phyloP scores from a whole-genome alignment of 1,140 invertebrate genomes.

The Reticulitermes speratus region DNA sequence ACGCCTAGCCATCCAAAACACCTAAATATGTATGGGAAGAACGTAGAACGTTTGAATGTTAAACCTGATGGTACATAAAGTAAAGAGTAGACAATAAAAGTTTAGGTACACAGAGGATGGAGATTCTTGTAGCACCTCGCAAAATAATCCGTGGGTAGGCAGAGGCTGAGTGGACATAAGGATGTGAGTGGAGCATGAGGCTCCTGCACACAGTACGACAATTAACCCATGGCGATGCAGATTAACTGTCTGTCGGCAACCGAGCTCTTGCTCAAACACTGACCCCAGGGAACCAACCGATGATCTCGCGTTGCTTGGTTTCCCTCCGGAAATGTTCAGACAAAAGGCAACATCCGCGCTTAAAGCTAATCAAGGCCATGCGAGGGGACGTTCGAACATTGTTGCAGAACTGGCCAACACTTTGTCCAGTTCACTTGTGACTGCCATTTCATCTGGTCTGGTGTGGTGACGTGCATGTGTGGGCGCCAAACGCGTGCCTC shows the following conservation, averaged over 20 bases:
- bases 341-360: slow-evolving; percentile 20
- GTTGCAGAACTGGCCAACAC: no score
- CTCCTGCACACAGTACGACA: not conserved
- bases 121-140: not conserved
- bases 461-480: not conserved
- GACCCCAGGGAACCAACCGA: not conserved
- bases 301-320: not conserved
- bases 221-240: no score
- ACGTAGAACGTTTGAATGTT: no score
- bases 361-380: slow-evolving; percentile 18
- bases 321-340: slow-evolving; percentile 13
- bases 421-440: not conserved
- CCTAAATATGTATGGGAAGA: no score
- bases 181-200: not conserved
- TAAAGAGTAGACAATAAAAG: no score
- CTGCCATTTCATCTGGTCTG: no score
- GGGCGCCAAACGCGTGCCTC: not conserved
- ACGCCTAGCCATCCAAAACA: no score
- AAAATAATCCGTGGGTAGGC: not conserved
- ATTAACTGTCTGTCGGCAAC: no score
- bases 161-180: not conserved
- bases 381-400: not conserved
- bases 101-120: no score
- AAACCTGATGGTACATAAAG: no score
- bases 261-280: not conserved